These are phyloP conservation scores for Cirrhinus molitorella DNA, from an alignment of 2,797 vertebrate species.

Conservation along the genomic window DNA sequence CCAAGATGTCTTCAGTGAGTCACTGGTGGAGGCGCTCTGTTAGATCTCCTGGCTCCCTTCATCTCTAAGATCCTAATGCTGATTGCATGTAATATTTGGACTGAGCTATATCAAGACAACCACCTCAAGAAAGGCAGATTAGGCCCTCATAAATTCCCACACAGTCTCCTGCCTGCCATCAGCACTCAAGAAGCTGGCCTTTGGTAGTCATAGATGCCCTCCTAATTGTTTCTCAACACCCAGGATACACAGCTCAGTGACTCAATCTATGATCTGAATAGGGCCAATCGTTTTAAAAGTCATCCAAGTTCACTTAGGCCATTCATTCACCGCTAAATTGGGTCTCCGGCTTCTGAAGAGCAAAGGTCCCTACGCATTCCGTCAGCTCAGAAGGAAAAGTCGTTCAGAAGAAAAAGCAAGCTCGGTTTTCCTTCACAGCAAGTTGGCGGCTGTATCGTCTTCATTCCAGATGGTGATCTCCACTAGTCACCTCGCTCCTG, in stretches of 20 bases:
- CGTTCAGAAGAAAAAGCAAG: conserved; percentile 29
- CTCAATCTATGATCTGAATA: conserved; percentile 20
- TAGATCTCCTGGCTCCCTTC: conserved; percentile 7
- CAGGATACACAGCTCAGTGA: conserved; percentile 33
- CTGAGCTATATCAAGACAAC: conserved; percentile 42
- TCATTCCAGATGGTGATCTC: neutral
- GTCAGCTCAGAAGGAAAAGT: conserved; percentile 18
- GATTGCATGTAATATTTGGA: conserved; percentile 42
- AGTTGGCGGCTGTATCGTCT: conserved; percentile 1
- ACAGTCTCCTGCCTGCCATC: neutral
- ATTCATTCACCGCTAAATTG: neutral
- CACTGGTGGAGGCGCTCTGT: neutral
- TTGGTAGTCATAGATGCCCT: neutral
- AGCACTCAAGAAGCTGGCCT: conserved; percentile 14
- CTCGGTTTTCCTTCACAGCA: conserved; percentile 4
- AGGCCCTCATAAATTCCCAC: neutral
- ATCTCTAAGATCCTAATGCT: conserved; percentile 23
- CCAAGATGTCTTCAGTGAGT: conserved; percentile 56
- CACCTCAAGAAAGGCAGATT: neutral
- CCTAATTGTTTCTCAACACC: conserved; percentile 2
- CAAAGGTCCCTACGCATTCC: neutral
- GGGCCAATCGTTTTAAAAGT: neutral
- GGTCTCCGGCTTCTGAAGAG: conserved; percentile 39
- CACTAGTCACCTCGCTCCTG: neutral
- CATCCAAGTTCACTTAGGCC: neutral